Percentiles rank a stretch among this genome's conserved stretches.
phyloP scores from a whole-genome alignment of 2,888 invertebrate genomes.

The Hypomecis punctinalis region DNA sequence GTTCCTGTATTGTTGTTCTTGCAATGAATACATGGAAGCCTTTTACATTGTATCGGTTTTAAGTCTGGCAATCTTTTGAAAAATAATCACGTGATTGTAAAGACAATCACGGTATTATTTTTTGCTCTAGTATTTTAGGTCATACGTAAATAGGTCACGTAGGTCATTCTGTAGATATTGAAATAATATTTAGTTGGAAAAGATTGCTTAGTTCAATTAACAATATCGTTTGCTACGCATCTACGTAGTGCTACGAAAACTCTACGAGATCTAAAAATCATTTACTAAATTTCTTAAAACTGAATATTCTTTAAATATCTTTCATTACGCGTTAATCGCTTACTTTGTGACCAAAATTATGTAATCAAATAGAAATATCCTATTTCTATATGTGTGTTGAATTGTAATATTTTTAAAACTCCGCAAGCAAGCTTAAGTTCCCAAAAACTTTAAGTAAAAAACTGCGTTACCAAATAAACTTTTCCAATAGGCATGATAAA shows the following conservation, averaged over 20 bases:
- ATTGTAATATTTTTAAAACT: neutral
- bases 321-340: too few species aligned
- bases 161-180: too few species aligned
- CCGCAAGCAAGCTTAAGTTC: neutral
- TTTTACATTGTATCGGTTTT: too few species aligned
- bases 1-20: slow-evolving; percentile 5
- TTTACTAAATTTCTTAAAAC: neutral
- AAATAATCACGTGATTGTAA: too few species aligned
- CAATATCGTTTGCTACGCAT: slow-evolving; percentile 5
- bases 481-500: slow-evolving; percentile 64
- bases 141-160: too few species aligned
- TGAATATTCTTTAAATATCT: too few species aligned
- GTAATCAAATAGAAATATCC: neutral
- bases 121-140: too few species aligned
- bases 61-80: too few species aligned
- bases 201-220: neutral
- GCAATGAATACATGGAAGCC: neutral
- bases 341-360: too few species aligned
- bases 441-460: slow-evolving; percentile 10
- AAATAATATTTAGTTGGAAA: neutral
- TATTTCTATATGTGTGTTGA: too few species aligned
- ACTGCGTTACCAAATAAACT: slow-evolving; percentile 46
- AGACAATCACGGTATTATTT: too few species aligned
- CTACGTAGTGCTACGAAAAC: slow-evolving; percentile 36
- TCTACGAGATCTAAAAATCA: neutral